Evolutionary conservation across 2,113 vertebrate genomes (phyloP).

Genomic region (Emydura subglobosa): DNA sequence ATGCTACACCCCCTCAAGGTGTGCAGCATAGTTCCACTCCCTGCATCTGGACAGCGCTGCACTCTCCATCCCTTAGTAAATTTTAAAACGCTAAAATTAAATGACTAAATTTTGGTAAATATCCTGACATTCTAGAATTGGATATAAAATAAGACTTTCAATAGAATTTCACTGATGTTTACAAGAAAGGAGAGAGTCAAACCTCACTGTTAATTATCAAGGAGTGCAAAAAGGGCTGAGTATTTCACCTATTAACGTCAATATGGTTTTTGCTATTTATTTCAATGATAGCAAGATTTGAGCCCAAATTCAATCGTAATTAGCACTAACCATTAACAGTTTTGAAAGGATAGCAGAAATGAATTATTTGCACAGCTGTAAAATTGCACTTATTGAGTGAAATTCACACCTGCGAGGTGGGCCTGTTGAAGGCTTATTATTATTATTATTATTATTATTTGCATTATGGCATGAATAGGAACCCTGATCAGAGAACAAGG

Average conservation of each 20-base stretch:
- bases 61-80: neutral
- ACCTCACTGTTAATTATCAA: neutral
- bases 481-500: neutral
- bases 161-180: neutral
- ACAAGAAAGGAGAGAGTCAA: neutral
- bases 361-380: neutral
- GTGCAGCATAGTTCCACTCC: fast-evolving
- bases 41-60: fast-evolving
- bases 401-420: neutral
- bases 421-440: neutral
- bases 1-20: neutral
- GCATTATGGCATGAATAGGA: neutral
- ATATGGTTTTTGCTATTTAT: neutral
- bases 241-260: neutral
- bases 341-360: neutral
- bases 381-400: neutral
- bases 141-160: neutral
- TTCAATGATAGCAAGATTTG: neutral
- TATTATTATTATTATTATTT: neutral
- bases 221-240: neutral
- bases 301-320: neutral
- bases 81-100: neutral
- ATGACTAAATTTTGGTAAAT: neutral
- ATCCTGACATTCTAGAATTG: neutral
- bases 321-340: neutral